Evolutionary conservation across 2,797 vertebrate genomes (phyloP).

Genomic region (Neosilurus mollespiculum): DNA sequence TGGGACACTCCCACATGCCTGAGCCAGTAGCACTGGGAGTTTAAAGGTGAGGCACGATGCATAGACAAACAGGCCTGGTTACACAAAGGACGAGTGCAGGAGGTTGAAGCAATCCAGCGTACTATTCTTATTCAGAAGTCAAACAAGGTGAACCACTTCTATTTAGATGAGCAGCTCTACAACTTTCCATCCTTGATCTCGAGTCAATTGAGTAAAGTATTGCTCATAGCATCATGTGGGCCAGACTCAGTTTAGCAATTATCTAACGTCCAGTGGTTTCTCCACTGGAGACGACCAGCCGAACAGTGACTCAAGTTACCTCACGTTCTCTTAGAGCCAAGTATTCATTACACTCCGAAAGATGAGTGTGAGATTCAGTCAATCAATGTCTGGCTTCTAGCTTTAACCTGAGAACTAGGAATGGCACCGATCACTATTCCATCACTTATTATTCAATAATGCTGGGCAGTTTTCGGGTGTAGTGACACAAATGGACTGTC

Average conservation of each 20-base stretch:
- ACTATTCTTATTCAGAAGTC: slow-evolving; percentile 30
- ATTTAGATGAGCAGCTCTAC: not conserved
- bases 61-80: slow-evolving; percentile 25
- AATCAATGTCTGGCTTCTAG: not conserved
- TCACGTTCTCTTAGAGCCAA: not conserved
- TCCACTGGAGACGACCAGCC: not conserved
- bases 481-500: too few species aligned
- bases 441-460: not conserved
- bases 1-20: slow-evolving; percentile 54
- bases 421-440: not conserved
- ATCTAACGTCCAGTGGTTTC: not conserved
- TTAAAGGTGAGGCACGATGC: slow-evolving; percentile 17
- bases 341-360: not conserved
- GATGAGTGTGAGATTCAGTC: not conserved
- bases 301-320: slow-evolving; percentile 11
- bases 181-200: slow-evolving; percentile 1
- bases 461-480: not conserved
- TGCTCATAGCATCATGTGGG: not conserved
- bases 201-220: not conserved
- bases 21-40: slow-evolving; percentile 42
- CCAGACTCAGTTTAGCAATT: slow-evolving; percentile 1
- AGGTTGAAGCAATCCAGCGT: slow-evolving; percentile 11
- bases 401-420: not conserved
- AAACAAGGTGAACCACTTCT: slow-evolving; percentile 27
- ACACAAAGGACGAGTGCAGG: slow-evolving; percentile 37